Evolutionary conservation across 1,140 invertebrate species (phyloP).

Genomic region (Patella vulgata): DNA sequence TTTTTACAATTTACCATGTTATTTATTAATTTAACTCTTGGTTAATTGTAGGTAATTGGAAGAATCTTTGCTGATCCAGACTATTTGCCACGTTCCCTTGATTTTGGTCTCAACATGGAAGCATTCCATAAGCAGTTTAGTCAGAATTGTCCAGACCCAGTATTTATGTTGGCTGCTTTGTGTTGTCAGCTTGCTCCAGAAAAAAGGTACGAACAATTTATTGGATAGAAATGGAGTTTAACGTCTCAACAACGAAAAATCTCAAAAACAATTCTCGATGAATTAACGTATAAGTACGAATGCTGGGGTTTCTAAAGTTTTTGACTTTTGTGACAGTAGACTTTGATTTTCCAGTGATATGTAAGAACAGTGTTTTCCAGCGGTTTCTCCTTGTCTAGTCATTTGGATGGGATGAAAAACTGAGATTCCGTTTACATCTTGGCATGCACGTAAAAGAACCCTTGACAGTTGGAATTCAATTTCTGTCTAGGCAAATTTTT

Average conservation of each 20-base stretch:
- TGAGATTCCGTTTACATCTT: too few species aligned
- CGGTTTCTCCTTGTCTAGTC: too few species aligned
- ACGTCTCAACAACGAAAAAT: neutral
- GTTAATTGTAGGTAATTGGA: constrained; percentile 87
- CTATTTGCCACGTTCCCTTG: constrained; percentile 85
- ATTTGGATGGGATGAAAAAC: too few species aligned
- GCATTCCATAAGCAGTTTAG: constrained; percentile 86
- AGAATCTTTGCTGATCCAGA: constrained; percentile 93
- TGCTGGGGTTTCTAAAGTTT: neutral
- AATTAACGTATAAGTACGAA: neutral
- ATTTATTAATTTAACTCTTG: too few species aligned
- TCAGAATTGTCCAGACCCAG: constrained; percentile 83
- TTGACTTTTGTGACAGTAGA: neutral
- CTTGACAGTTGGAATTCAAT: too few species aligned
- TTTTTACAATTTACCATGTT: too few species aligned
- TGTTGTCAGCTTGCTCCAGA: constrained; percentile 91
- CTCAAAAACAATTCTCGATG: too few species aligned
- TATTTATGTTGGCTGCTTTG: constrained; percentile 87
- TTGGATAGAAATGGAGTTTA: neutral
- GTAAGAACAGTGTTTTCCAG: neutral
- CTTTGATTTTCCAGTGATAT: neutral
- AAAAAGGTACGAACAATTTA: constrained; percentile 63
- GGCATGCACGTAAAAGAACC: too few species aligned
- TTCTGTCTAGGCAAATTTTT: too few species aligned
- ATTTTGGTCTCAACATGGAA: constrained; percentile 90